Evolutionary conservation across 2,888 invertebrate genomes (phyloP).

Genomic region (Phymatocera aterrima): DNA sequence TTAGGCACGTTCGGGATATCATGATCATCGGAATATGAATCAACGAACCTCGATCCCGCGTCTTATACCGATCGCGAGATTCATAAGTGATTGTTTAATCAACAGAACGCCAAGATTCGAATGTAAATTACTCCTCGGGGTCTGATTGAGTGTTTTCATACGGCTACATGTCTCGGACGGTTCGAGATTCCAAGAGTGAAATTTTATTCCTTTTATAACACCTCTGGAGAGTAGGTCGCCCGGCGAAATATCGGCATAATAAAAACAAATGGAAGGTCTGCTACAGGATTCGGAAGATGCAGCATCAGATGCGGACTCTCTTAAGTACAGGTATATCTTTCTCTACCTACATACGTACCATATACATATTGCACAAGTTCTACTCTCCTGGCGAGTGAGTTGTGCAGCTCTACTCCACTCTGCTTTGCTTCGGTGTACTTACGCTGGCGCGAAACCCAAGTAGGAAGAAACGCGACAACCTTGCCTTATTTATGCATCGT

Average conservation of each 20-base stretch:
- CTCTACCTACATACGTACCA: no score
- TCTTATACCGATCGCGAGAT: neutral
- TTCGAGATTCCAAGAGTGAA: neutral
- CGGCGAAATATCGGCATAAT: neutral
- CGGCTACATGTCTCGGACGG: neutral
- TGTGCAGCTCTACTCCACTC: no score
- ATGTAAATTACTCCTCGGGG: neutral
- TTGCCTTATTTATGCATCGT: slow-evolving; percentile 44
- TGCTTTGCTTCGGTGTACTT: no score
- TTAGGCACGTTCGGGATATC: slow-evolving; percentile 18
- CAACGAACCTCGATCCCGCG: neutral
- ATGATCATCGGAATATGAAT: slow-evolving; percentile 20
- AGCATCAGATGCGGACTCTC: slow-evolving; percentile 33
- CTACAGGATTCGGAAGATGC: neutral
- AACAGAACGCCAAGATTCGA: neutral
- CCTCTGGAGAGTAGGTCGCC: neutral
- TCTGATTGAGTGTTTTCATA: slow-evolving; percentile 10
- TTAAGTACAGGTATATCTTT: no score
- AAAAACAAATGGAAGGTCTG: neutral
- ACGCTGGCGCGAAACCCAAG: slow-evolving; percentile 39
- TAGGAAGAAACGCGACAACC: slow-evolving; percentile 44
- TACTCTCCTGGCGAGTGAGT: neutral
- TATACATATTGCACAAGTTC: slow-evolving; percentile 35
- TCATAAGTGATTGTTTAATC: slow-evolving; percentile 16
- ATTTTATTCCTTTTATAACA: neutral